A percentile compares a stretch with the other conserved stretches of the same genome.
phyloP scores from a whole-genome alignment of 2,797 vertebrate genomes.

The Acanthurus tractus region DNA sequence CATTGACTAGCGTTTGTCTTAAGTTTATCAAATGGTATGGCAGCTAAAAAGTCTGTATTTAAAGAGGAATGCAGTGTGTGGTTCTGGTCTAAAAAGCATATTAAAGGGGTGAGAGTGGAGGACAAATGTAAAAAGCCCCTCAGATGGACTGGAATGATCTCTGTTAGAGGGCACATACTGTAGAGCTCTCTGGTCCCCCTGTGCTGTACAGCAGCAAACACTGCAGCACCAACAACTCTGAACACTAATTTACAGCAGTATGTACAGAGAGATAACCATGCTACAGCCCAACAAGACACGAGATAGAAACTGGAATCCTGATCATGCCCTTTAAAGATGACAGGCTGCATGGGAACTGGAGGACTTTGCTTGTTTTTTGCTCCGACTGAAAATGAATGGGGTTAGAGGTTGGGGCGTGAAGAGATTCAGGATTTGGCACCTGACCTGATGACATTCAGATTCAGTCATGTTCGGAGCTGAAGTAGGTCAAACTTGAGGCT shows the following conservation, averaged over 20 bases:
- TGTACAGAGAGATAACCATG: conserved; percentile 40
- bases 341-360: background rate
- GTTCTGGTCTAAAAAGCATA: background rate
- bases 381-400: conserved; percentile 25
- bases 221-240: conserved; percentile 45
- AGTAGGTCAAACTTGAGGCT: conserved; percentile 64
- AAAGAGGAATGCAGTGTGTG: conserved; percentile 16
- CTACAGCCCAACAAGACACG: conserved; percentile 5
- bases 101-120: conserved; percentile 6
- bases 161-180: conserved; percentile 15
- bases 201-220: conserved; percentile 25
- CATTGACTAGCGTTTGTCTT: conserved; percentile 11
- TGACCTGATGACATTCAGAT: conserved; percentile 11
- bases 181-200: conserved; percentile 14
- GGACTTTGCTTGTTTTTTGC: conserved; percentile 10
- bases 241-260: conserved; percentile 40
- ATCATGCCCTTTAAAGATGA: conserved; percentile 13
- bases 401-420: conserved; percentile 1
- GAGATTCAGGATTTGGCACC: conserved; percentile 41
- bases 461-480: conserved; percentile 8
- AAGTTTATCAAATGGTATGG: background rate
- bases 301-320: background rate
- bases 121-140: conserved; percentile 9
- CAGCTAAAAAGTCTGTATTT: conserved; percentile 5
- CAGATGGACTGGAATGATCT: conserved; percentile 54